phyloP scores from a whole-genome alignment of 1,140 invertebrate species.

The Anoplolepis gracilipes region DNA sequence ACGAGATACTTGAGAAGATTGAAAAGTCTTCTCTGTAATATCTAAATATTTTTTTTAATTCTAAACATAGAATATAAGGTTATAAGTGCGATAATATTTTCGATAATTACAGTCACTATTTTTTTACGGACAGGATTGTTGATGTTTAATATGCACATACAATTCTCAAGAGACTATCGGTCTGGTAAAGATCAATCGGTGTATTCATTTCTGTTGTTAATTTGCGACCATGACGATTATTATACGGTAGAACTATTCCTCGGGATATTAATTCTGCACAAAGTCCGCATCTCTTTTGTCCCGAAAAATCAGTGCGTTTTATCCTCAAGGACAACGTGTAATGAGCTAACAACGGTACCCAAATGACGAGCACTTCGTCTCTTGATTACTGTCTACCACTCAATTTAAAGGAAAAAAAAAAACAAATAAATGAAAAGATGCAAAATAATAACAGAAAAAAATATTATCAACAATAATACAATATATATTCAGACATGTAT shows the following conservation, averaged over 20 bases:
- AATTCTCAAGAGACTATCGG: background rate
- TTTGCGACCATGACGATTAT: conserved; percentile 40
- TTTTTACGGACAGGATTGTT: background rate
- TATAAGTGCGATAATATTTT: background rate
- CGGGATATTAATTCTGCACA: conserved; percentile 43
- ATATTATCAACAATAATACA: background rate
- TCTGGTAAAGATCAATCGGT: conserved; percentile 41
- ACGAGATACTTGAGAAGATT: no score
- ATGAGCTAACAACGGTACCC: conserved; percentile 28
- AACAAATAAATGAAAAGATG: background rate
- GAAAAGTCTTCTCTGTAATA: no score
- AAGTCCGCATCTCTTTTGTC: conserved; percentile 42
- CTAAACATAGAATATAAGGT: no score
- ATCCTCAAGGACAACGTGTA: conserved; percentile 29
- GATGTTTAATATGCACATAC: background rate
- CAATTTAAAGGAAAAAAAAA: conserved; percentile 31
- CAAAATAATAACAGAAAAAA: background rate
- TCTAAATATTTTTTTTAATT: no score
- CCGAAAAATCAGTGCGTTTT: conserved; percentile 56
- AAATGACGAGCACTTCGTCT: conserved; percentile 1
- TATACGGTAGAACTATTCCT: conserved; percentile 31
- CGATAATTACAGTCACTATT: background rate
- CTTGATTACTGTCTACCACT: conserved; percentile 32
- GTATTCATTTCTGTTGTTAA: conserved; percentile 24
- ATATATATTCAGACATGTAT: background rate